Evolutionary conservation across 1,140 invertebrate genomes (phyloP).

Genomic region (Nephila pilipes): DNA sequence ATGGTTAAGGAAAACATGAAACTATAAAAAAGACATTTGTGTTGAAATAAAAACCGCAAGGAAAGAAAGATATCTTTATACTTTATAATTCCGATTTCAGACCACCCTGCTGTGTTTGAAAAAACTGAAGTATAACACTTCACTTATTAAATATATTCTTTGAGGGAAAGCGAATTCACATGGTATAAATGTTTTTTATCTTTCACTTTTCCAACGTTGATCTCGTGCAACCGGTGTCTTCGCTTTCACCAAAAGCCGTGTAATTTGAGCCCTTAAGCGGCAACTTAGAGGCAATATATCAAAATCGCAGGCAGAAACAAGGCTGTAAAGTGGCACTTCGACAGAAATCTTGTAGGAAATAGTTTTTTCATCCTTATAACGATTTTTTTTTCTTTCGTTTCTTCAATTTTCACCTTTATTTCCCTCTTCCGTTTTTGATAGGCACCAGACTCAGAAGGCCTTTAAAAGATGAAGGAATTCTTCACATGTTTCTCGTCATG

Average conservation of each 20-base stretch:
- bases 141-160: slow-evolving; percentile 13
- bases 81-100: neutral
- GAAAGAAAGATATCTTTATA: too few species aligned
- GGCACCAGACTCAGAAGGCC: neutral
- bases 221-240: neutral
- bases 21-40: too few species aligned
- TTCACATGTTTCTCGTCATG: neutral
- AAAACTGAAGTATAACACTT: slow-evolving; percentile 4
- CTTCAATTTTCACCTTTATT: slow-evolving; percentile 39
- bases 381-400: neutral
- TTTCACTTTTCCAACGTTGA: neutral
- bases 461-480: neutral
- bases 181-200: neutral
- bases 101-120: neutral
- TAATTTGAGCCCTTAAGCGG: slow-evolving; percentile 53
- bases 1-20: too few species aligned
- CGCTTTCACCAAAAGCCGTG: slow-evolving; percentile 3
- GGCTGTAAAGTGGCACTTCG: slow-evolving; percentile 60
- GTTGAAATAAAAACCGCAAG: too few species aligned
- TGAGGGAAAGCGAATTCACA: slow-evolving; percentile 9
- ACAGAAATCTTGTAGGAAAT: slow-evolving; percentile 22
- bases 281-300: slow-evolving; percentile 58
- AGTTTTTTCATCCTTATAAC: slow-evolving; percentile 12
- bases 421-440: neutral
- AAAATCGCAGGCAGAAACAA: slow-evolving; percentile 59